Percentiles rank a stretch among this genome's conserved stretches.
phyloP scores from a whole-genome alignment of 2,797 vertebrate species.

The Epinephelus malabaricus region DNA sequence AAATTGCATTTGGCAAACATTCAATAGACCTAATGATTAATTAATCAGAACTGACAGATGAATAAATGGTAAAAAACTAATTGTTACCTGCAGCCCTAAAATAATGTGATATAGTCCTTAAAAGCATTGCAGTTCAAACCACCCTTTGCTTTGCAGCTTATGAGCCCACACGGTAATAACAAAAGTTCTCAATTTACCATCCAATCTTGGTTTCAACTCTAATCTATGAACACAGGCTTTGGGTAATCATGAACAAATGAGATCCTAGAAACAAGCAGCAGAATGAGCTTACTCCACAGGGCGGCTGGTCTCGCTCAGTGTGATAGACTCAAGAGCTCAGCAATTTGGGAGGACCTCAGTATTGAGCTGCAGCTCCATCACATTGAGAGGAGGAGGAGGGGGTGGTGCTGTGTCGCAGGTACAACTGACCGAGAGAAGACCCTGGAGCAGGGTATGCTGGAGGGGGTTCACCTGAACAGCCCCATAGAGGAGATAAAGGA shows the following conservation, averaged over 20 bases:
- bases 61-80: not conserved
- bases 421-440: conserved; percentile 13
- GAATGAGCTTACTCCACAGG: conserved; percentile 25
- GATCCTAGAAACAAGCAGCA: conserved; percentile 42
- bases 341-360: conserved; percentile 24
- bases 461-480: not conserved
- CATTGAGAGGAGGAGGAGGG: conserved; percentile 12
- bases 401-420: not conserved
- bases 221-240: conserved; percentile 11
- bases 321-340: conserved; percentile 30
- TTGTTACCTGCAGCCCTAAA: no score
- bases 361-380: conserved; percentile 17
- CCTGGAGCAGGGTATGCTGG: conserved; percentile 8
- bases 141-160: conserved; percentile 5
- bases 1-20: no score
- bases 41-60: not conserved
- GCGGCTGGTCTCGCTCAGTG: conserved; percentile 15
- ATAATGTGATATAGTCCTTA: not conserved
- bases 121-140: not conserved
- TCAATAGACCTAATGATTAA: not conserved
- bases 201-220: conserved; percentile 4
- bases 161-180: conserved; percentile 3
- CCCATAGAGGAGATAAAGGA: not conserved
- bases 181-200: conserved; percentile 22
- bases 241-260: conserved; percentile 40